Evolutionary conservation across 2,797 vertebrate species (phyloP).

Genomic region (Hypotaenidia okinawae): DNA sequence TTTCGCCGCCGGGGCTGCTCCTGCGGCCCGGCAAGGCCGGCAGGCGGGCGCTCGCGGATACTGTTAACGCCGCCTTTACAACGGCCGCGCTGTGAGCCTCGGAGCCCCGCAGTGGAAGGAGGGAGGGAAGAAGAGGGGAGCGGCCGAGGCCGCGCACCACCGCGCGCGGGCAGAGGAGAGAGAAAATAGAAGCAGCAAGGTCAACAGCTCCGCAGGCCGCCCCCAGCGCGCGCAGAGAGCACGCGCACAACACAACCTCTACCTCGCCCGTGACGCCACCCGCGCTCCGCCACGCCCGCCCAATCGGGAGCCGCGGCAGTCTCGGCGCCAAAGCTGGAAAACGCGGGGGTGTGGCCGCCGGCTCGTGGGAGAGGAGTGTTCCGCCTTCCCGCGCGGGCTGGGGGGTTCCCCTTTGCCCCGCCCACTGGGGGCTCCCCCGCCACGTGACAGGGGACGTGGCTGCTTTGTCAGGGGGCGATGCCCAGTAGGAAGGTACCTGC

Average conservation of each 20-base stretch:
- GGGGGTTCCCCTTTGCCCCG: neutral
- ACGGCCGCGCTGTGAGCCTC: neutral
- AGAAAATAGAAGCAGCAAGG: rapidly evolving
- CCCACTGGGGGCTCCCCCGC: neutral
- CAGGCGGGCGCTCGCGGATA: no score
- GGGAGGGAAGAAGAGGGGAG: no score
- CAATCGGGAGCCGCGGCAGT: neutral
- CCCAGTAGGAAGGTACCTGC: conserved; percentile 51
- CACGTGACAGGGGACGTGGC: conserved; percentile 23
- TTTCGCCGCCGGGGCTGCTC: no score
- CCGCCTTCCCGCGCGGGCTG: no score
- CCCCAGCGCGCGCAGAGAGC: rapidly evolving
- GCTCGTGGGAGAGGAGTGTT: no score
- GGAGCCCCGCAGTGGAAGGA: no score
- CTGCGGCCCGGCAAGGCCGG: neutral
- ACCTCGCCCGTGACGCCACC: rapidly evolving
- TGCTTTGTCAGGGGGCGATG: conserved; percentile 3
- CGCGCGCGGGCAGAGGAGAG: rapidly evolving
- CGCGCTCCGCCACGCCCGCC: rapidly evolving
- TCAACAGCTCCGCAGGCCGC: rapidly evolving
- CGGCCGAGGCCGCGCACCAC: rapidly evolving
- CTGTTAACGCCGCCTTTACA: no score
- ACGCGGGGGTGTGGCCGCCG: neutral
- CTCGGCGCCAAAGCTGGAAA: conserved; percentile 52
- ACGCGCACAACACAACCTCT: rapidly evolving